Conservation (phyloP, 2,113 vertebrate genomes). For the Stercorarius parasiticus region DNA sequence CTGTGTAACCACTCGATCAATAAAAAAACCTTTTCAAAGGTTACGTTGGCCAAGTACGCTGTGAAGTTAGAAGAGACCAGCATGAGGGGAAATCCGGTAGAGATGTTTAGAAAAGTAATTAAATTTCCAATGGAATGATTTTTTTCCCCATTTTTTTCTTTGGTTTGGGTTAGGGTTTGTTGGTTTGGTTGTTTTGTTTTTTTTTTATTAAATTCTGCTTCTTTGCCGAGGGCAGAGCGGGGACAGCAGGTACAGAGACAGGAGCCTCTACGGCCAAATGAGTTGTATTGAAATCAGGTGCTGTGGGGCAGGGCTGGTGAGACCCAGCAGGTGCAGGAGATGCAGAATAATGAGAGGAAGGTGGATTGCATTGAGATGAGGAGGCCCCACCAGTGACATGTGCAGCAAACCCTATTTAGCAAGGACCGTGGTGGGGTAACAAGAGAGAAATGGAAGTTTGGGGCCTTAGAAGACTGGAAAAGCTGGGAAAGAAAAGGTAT, state of each 20-base stretch:
- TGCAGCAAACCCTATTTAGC: not conserved
- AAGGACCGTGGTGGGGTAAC: accelerated
- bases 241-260: not conserved
- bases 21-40: conserved; percentile 68
- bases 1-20: conserved; percentile 50
- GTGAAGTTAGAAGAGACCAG: conserved; percentile 20
- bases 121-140: not conserved
- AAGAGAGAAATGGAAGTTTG: accelerated
- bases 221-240: not conserved
- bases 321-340: not conserved
- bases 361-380: not conserved
- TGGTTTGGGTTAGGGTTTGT: not conserved
- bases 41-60: conserved; percentile 51
- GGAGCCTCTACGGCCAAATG: accelerated
- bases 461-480: accelerated
- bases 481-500: not conserved
- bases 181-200: not conserved
- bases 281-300: not conserved
- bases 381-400: accelerated
- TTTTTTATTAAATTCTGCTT: not conserved
- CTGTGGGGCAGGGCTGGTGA: not conserved
- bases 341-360: not conserved
- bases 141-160: not conserved
- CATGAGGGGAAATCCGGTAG: conserved; percentile 45
- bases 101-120: conserved; percentile 46